A percentile compares a stretch with the other conserved stretches of the same genome.
phyloP scores from a whole-genome alignment of 2,888 invertebrate species.

The Chrysotoxum bicinctum region DNA sequence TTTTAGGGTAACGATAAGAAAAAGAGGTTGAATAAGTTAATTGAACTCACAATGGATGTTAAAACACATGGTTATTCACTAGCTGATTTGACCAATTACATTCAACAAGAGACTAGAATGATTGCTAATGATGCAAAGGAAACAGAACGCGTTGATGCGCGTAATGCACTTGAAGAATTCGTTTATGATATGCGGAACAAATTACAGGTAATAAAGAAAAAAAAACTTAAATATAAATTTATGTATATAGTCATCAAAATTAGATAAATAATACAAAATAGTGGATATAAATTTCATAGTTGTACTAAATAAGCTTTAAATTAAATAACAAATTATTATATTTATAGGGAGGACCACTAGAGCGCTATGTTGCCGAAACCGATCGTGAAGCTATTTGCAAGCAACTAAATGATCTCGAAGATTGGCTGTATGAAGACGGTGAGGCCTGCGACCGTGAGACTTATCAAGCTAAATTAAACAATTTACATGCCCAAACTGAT shows the following conservation, averaged over 20 bases:
- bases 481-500: conserved; percentile 90
- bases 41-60: conserved; percentile 93
- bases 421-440: conserved; percentile 98
- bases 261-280: no score
- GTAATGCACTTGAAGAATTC: conserved; percentile 98
- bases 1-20: conserved; percentile 85
- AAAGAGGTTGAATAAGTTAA: conserved; percentile 89
- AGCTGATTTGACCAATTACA: conserved; percentile 87
- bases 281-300: background rate
- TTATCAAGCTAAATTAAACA: conserved; percentile 85
- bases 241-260: background rate
- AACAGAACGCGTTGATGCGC: conserved; percentile 96
- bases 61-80: conserved; percentile 87
- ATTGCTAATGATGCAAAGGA: conserved; percentile 94
- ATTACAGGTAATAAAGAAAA: conserved; percentile 82
- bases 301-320: background rate
- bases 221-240: background rate
- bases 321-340: background rate
- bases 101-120: conserved; percentile 93
- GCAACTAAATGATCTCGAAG: conserved; percentile 92
- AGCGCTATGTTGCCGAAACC: conserved; percentile 88
- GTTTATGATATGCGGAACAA: conserved; percentile 98
- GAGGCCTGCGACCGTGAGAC: conserved; percentile 92
- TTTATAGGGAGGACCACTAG: conserved; percentile 86
- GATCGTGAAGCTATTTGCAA: conserved; percentile 86